Evolutionary conservation across 2,888 invertebrate species (phyloP), one percentile per base, ranked within the genome.

Genomic region (Myopa tessellatipennis): DNA sequence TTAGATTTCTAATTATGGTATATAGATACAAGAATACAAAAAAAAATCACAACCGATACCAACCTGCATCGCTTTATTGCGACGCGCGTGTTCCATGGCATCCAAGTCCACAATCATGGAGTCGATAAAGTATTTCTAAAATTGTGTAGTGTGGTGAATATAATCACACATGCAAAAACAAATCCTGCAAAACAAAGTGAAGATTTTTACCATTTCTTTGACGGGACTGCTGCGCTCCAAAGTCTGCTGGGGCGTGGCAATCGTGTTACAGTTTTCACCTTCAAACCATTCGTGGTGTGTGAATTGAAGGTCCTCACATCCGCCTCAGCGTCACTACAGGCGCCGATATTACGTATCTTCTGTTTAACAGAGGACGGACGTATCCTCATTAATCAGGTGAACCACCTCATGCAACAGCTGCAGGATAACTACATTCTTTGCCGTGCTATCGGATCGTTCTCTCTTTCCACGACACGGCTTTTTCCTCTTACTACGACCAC

Each of bases 91-190:
- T 4, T 87, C 83, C 86, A 88, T 87, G 26, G 85, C 83, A 16
- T 87, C 81, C 75, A 88, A 68, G 77, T 88, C 88, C 76, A 82
- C 80, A 16, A 87, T 83, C 0, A 88, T 81, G 0, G 87, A 87
- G 73, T 88, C 87, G 74, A 88, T 84, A 61, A 88, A 88, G 76
- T 82, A 84, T 85, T 84, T 85, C 88, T 88, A 58, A 2, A 74
- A 76, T 0, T 40, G n/a, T 38, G 10, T 18, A 60, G 6, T n/a
- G 38, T n/a, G 26, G 26, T 26, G 26, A 26, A 26, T 34, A 65
- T 8, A 63, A 26, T 63, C 6, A 6, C 5, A 12, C 36, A 63
- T 36, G n/a, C n/a, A n/a, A n/a, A n/a, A n/a, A n/a, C n/a, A n/a
- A n/a, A n/a, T 63, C 36, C n/a, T 26, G 5, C 5, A 55, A 16